Evolutionary conservation across 2,888 invertebrate species (phyloP).

Genomic region (Eristalinus sepulchralis): DNA sequence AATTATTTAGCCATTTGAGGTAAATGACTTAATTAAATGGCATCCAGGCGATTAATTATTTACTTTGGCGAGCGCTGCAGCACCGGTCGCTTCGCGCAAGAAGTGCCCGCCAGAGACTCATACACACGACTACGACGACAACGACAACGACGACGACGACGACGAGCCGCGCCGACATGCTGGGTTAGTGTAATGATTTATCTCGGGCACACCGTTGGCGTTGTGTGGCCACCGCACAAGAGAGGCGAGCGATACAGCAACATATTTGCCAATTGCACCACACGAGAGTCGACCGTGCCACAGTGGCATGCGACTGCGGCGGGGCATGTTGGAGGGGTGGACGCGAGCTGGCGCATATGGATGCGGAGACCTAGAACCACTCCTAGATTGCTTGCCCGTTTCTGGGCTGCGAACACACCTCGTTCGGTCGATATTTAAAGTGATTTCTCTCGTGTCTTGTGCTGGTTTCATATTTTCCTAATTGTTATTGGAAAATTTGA

Average conservation of each 20-base stretch:
- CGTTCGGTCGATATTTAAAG: slow-evolving; percentile 61
- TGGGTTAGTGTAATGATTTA: slow-evolving; percentile 54
- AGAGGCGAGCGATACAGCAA: slow-evolving; percentile 1
- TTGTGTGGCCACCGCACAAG: slow-evolving; percentile 40
- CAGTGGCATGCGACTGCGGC: not conserved
- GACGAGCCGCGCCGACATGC: slow-evolving; percentile 30
- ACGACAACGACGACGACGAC: slow-evolving; percentile 9
- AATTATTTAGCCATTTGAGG: slow-evolving; percentile 72
- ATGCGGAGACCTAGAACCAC: slow-evolving; percentile 50
- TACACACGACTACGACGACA: not conserved
- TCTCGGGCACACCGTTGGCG: slow-evolving; percentile 43
- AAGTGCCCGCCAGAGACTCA: not conserved
- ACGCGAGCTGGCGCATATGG: not conserved
- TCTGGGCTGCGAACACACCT: slow-evolving; percentile 63
- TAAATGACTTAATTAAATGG: slow-evolving; percentile 74
- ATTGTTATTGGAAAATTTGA: slow-evolving; percentile 59
- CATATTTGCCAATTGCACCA: slow-evolving; percentile 54
- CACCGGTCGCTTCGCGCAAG: not conserved
- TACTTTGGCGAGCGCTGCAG: slow-evolving; percentile 43
- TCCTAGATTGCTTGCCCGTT: slow-evolving; percentile 60
- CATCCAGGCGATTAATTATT: slow-evolving; percentile 73
- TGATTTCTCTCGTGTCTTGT: slow-evolving; percentile 24
- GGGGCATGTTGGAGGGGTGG: not conserved
- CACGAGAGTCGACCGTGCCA: slow-evolving; percentile 16
- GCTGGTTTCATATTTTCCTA: slow-evolving; percentile 66